Percentiles rank a stretch among this genome's conserved stretches.
Conservation (phyloP, 2,888 invertebrate genomes). For the Conomelus anceps region DNA sequence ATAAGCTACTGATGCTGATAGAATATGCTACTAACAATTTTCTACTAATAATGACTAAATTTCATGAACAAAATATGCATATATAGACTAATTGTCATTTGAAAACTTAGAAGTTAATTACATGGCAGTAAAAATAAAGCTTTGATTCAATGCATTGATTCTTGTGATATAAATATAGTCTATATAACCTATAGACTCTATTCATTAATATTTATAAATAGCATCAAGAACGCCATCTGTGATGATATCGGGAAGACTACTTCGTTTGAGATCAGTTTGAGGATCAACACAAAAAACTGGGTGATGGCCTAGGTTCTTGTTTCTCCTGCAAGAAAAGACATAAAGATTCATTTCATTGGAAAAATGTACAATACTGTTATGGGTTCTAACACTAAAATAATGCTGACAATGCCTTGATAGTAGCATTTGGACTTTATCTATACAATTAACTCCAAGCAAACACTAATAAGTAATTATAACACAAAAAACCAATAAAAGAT, state of each 20-base stretch:
- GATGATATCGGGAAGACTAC: slow-evolving; percentile 30
- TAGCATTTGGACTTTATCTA: too few species aligned
- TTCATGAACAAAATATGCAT: not conserved
- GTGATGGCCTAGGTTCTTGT: not conserved
- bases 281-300: slow-evolving; percentile 21
- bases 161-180: not conserved
- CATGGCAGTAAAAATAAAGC: not conserved
- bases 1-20: not conserved
- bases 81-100: not conserved
- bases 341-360: too few species aligned
- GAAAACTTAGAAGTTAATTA: not conserved
- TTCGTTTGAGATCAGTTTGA: slow-evolving; percentile 13
- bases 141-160: not conserved
- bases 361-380: too few species aligned
- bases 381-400: too few species aligned
- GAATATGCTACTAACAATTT: not conserved
- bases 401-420: too few species aligned
- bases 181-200: too few species aligned
- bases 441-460: too few species aligned
- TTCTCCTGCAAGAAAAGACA: slow-evolving; percentile 5
- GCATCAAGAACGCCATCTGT: slow-evolving; percentile 32
- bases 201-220: slow-evolving; percentile 21
- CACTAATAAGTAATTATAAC: too few species aligned
- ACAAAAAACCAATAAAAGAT: too few species aligned
- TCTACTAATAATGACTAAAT: not conserved